Evolutionary conservation across 1,140 invertebrate genomes (phyloP).

Genomic region (Ruditapes philippinarum): DNA sequence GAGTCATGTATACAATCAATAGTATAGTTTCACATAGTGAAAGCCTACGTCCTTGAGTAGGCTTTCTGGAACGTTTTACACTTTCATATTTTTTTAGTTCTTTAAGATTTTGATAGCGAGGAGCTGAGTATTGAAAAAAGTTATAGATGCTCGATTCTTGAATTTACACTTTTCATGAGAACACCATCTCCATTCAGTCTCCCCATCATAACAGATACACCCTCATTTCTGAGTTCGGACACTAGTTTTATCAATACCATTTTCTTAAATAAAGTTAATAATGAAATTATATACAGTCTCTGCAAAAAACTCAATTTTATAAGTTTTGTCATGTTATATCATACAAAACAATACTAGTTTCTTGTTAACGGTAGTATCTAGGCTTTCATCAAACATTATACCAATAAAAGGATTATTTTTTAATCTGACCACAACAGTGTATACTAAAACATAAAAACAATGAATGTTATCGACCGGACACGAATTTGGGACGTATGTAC

Average conservation of each 20-base stretch:
- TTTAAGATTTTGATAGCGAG: not conserved
- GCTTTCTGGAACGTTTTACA: not conserved
- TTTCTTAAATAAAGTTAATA: constrained; percentile 12
- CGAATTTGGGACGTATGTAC: too few species aligned
- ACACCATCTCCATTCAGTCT: constrained; percentile 21
- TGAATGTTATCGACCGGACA: too few species aligned
- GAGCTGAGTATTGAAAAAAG: constrained; percentile 5
- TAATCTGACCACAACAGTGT: not conserved
- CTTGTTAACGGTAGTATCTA: not conserved
- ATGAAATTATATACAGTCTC: constrained; percentile 19
- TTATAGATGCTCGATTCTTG: constrained; percentile 16
- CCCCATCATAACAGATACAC: constrained; percentile 8
- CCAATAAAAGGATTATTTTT: constrained; percentile 10
- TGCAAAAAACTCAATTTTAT: constrained; percentile 12
- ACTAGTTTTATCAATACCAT: not conserved
- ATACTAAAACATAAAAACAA: not conserved
- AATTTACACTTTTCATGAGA: not conserved
- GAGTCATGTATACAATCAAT: constrained; percentile 13
- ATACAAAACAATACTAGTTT: constrained; percentile 16
- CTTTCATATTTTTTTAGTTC: not conserved
- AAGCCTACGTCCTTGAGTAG: not conserved
- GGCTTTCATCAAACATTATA: constrained; percentile 14
- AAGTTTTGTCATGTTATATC: constrained; percentile 9
- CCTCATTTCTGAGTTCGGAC: not conserved
- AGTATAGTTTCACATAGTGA: constrained; percentile 19